Percentiles rank a stretch among this genome's conserved stretches.
phyloP scores from a whole-genome alignment of 2,888 invertebrate genomes.

The Lasioglossum zephyrum region DNA sequence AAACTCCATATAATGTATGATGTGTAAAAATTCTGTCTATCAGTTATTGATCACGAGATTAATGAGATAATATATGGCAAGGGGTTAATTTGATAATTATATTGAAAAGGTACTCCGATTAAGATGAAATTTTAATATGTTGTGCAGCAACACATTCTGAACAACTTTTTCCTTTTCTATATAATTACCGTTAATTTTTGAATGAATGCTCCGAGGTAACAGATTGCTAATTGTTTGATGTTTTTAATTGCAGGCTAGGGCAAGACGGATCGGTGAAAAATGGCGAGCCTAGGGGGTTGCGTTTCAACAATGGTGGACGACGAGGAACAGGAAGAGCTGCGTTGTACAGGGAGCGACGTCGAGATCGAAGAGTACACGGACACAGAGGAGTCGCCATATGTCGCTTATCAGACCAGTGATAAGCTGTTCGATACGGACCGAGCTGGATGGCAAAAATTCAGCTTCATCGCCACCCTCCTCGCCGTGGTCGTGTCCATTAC shows the following conservation, averaged over 20 bases:
- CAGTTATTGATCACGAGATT: neutral
- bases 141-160: no score
- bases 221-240: neutral
- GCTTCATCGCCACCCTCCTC: slow-evolving; percentile 84
- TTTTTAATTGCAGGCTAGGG: neutral
- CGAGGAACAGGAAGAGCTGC: slow-evolving; percentile 81
- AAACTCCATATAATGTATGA: no score
- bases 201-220: neutral
- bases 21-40: neutral
- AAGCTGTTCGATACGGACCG: slow-evolving; percentile 81
- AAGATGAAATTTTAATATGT: no score
- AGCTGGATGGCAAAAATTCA: slow-evolving; percentile 82
- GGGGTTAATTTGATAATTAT: neutral
- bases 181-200: neutral
- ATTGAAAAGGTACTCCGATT: no score
- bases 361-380: slow-evolving; percentile 82
- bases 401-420: slow-evolving; percentile 77
- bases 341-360: slow-evolving; percentile 80
- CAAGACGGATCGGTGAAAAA: neutral
- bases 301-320: slow-evolving; percentile 80
- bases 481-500: slow-evolving; percentile 85
- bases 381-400: slow-evolving; percentile 80
- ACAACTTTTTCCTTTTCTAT: no score
- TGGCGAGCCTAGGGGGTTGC: slow-evolving; percentile 73
- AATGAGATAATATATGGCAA: neutral